These are phyloP conservation scores for Tringa solitaria DNA, from an alignment of 2,113 vertebrate genomes.

Conservation along the genomic window DNA sequence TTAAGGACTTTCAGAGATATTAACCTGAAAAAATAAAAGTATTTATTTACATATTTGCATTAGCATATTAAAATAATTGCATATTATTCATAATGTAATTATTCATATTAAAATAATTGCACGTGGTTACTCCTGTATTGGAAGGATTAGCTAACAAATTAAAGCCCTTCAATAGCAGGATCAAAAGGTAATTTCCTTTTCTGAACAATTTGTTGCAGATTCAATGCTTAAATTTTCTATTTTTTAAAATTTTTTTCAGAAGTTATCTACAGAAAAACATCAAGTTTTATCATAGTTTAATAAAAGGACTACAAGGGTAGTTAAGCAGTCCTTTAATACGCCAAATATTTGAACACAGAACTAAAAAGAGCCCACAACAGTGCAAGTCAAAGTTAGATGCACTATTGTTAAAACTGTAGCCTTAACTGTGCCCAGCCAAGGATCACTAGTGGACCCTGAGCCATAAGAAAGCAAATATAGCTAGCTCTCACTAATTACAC, in stretches of 20 bases:
- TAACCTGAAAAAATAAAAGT: constrained; percentile 75
- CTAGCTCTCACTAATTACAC: not conserved
- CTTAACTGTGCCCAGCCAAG: not conserved
- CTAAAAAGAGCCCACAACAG: not conserved
- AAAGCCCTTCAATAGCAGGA: not conserved
- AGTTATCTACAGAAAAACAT: not conserved
- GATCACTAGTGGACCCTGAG: not conserved
- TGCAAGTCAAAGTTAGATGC: not conserved
- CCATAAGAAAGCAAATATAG: not conserved
- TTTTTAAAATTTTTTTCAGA: not conserved
- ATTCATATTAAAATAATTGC: not conserved
- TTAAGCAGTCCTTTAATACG: not conserved
- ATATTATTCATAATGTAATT: not conserved
- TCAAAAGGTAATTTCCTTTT: not conserved
- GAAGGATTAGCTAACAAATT: not conserved
- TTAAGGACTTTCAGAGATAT: constrained; percentile 94
- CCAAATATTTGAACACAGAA: not conserved
- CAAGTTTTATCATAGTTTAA: not conserved
- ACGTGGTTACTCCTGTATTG: not conserved
- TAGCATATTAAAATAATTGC: not conserved
- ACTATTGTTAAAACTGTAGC: not conserved
- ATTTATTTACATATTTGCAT: not conserved
- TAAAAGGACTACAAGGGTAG: not conserved
- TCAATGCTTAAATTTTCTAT: not conserved
- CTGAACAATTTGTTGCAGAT: not conserved